These are phyloP conservation scores for Ostrea edulis DNA, from an alignment of 1,140 invertebrate genomes.

Conservation along the genomic window DNA sequence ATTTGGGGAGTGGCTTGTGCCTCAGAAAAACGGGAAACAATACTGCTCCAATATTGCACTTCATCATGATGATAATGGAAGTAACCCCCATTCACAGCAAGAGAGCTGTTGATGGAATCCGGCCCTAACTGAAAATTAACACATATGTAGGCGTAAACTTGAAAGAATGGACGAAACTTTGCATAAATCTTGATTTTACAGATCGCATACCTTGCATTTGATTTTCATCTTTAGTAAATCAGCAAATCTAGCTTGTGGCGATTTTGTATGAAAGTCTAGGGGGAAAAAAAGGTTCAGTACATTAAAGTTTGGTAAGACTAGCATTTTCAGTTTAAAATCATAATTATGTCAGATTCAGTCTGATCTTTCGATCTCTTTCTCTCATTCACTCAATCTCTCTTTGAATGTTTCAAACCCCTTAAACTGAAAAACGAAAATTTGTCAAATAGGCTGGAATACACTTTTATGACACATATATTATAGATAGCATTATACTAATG, in stretches of 20 bases:
- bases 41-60: slow-evolving; percentile 73
- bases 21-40: slow-evolving; percentile 53
- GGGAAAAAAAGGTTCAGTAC: slow-evolving; percentile 1
- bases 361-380: background rate
- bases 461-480: too few relatives aligned
- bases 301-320: background rate
- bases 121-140: slow-evolving; percentile 38
- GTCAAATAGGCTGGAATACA: too few relatives aligned
- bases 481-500: too few relatives aligned
- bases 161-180: slow-evolving; percentile 56
- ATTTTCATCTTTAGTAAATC: slow-evolving; percentile 68
- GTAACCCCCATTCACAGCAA: slow-evolving; percentile 64
- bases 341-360: background rate
- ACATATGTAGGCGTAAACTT: too few relatives aligned
- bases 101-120: slow-evolving; percentile 55
- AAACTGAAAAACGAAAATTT: too few relatives aligned
- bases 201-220: slow-evolving; percentile 74
- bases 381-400: background rate
- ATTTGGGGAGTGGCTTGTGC: background rate
- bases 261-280: slow-evolving; percentile 74
- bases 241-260: slow-evolving; percentile 74
- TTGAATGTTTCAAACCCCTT: too few relatives aligned
- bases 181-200: too few relatives aligned
- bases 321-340: background rate
- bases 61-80: slow-evolving; percentile 77